phyloP scores from a whole-genome alignment of 2,888 invertebrate species.

The Lapara coniferarum region DNA sequence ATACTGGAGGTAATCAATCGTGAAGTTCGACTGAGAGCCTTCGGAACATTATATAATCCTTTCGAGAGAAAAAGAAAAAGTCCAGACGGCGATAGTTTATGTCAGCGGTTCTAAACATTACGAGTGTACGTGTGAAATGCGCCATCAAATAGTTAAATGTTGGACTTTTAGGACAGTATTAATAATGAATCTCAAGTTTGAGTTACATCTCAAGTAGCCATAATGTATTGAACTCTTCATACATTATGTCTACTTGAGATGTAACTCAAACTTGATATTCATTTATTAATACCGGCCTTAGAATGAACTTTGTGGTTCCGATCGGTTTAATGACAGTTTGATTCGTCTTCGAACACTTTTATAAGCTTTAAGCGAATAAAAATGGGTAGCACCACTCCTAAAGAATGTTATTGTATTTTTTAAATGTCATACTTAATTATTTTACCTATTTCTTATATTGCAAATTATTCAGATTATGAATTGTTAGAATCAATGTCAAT shows the following conservation, averaged over 20 bases:
- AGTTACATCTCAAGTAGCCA: too few species aligned
- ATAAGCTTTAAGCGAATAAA: neutral
- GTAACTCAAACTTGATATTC: too few species aligned
- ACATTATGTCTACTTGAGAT: too few species aligned
- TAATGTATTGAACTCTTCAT: too few species aligned
- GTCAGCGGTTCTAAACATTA: constrained; percentile 16
- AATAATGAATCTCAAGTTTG: too few species aligned
- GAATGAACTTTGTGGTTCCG: neutral
- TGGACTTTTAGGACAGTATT: too few species aligned
- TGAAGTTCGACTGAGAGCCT: constrained; percentile 20
- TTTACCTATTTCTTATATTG: too few species aligned
- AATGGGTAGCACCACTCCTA: neutral
- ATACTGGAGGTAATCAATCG: constrained; percentile 23
- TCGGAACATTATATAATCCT: constrained; percentile 24
- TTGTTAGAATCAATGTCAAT: too few species aligned
- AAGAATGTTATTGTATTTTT: too few species aligned
- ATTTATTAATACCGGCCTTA: too few species aligned
- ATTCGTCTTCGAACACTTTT: neutral
- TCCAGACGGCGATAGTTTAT: neutral
- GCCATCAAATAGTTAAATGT: constrained; percentile 13
- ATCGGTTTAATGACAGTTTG: neutral
- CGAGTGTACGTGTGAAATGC: neutral
- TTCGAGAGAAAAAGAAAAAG: neutral
- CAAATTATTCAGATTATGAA: too few species aligned
- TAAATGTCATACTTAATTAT: too few species aligned